Percentiles rank a stretch among this genome's conserved stretches.
Conservation (phyloP, 1,140 invertebrate species). For the Parasteatoda tepidariorum region DNA sequence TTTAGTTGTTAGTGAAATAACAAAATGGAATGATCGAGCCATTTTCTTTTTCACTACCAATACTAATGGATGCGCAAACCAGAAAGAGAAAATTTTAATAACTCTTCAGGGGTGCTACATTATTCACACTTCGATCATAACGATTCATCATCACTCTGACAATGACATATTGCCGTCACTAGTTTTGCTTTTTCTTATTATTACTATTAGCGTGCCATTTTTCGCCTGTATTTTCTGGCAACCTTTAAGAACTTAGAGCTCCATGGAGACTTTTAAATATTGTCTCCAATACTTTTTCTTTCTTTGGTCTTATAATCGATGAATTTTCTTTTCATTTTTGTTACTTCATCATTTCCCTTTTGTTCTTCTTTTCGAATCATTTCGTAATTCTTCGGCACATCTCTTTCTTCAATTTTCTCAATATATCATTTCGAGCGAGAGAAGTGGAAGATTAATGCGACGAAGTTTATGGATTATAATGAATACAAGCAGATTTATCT, state of each 20-base stretch:
- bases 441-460: conserved; percentile 44
- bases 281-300: conserved; percentile 24
- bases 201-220: not conserved
- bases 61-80: conserved; percentile 9
- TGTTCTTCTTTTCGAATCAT: conserved; percentile 23
- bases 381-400: conserved; percentile 51
- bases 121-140: conserved; percentile 22
- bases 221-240: conserved; percentile 3
- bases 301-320: conserved; percentile 50
- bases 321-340: not conserved
- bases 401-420: conserved; percentile 48
- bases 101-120: conserved; percentile 27
- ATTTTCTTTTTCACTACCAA: conserved; percentile 19
- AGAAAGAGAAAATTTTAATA: conserved; percentile 48
- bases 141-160: conserved; percentile 51
- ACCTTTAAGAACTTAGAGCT: not conserved
- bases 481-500: conserved; percentile 60
- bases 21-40: not conserved
- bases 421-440: conserved; percentile 14
- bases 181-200: conserved; percentile 12
- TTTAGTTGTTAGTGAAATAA: not conserved
- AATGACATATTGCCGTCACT: conserved; percentile 39
- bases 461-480: conserved; percentile 58
- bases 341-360: not conserved
- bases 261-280: conserved; percentile 54